These are phyloP conservation scores for Sebastes diaconus DNA, from an alignment of 2,797 vertebrate species.

Conservation along the genomic window DNA sequence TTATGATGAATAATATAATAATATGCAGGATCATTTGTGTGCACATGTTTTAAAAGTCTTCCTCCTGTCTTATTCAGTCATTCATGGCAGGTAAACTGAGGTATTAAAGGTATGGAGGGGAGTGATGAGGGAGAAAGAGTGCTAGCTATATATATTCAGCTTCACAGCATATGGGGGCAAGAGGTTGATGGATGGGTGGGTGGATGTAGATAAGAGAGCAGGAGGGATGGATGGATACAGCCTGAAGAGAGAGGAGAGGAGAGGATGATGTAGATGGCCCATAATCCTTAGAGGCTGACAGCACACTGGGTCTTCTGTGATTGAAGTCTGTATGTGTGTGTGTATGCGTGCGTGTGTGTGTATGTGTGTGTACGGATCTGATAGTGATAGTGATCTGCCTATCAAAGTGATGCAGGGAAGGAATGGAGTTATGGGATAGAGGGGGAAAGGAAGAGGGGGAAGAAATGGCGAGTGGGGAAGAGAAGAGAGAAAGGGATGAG, in stretches of 20 bases:
- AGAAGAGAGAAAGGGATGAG: constrained; percentile 51
- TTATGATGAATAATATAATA: neutral
- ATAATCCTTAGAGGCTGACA: constrained; percentile 79
- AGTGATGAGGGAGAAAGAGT: constrained; percentile 29
- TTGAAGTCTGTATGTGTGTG: constrained; percentile 61
- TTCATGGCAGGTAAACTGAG: constrained; percentile 38
- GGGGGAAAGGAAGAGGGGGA: constrained; percentile 39
- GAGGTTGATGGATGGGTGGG: constrained; percentile 72
- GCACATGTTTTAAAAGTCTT: constrained; percentile 5
- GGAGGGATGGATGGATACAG: constrained; percentile 70
- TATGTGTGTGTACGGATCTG: constrained; percentile 28
- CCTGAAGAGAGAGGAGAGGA: constrained; percentile 68
- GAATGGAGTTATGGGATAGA: constrained; percentile 65
- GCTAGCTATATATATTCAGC: constrained; percentile 52
- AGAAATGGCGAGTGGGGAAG: constrained; percentile 20
- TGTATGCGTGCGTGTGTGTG: constrained; percentile 8
- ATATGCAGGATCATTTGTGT: constrained; percentile 13
- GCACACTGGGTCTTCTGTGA: constrained; percentile 67
- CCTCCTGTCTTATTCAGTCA: constrained; percentile 17
- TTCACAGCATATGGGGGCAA: constrained; percentile 56
- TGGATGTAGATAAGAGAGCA: constrained; percentile 71
- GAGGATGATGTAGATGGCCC: constrained; percentile 79
- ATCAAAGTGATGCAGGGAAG: constrained; percentile 70
- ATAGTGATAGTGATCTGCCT: constrained; percentile 71
- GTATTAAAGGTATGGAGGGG: constrained; percentile 30